Conservation (phyloP, 2,113 vertebrate species). For the Bubalus kerabau region DNA sequence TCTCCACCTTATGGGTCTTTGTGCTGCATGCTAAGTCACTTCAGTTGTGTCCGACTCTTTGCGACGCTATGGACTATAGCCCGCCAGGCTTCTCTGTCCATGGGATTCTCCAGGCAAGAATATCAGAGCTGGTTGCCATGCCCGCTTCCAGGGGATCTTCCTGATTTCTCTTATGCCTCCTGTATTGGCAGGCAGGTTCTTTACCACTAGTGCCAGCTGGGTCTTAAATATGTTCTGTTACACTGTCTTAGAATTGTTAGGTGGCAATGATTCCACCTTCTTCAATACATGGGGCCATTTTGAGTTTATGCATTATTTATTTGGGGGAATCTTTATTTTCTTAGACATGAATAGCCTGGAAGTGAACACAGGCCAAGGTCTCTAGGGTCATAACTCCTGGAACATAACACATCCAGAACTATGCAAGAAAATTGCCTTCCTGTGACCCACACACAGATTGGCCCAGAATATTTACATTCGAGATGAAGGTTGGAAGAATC, state of each 20-base stretch:
- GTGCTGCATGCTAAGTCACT: neutral
- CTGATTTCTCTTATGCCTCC: neutral
- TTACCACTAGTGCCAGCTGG: neutral
- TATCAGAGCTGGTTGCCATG: neutral
- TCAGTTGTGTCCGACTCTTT: neutral
- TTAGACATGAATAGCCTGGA: neutral
- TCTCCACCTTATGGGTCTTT: fast-evolving
- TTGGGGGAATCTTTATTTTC: neutral
- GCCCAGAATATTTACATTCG: neutral
- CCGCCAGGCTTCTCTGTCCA: neutral
- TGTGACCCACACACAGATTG: neutral
- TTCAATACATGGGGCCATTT: neutral
- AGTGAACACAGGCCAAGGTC: neutral
- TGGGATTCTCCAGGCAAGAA: neutral
- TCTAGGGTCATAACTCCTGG: neutral
- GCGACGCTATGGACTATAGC: fast-evolving
- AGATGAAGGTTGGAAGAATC: neutral
- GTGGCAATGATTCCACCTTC: neutral
- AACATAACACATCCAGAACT: neutral
- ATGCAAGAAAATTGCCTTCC: neutral
- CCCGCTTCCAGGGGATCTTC: neutral
- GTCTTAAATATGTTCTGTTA: neutral
- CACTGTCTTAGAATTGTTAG: neutral
- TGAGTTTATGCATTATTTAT: neutral
- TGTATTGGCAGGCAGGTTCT: neutral